Evolutionary conservation across 2,797 vertebrate species (phyloP), one percentile per base, ranked within the genome.

Genomic region (Eulemur rubriventer): DNA sequence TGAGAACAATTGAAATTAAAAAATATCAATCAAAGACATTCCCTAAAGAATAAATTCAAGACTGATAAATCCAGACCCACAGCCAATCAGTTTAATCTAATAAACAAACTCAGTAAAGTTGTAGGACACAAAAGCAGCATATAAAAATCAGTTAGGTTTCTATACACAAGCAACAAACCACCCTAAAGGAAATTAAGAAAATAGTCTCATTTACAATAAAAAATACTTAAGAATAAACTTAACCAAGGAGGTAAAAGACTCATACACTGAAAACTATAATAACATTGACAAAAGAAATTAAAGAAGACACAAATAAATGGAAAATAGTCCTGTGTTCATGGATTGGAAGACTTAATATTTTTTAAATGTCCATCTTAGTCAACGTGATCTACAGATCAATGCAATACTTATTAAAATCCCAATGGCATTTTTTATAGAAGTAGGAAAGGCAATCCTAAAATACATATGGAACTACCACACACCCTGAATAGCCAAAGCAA

Each of bases 1-100:
- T 97, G 92, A 96, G 35, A 96, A 96, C 43, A 82, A 96, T 59
- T 82, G 61, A 97, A 92, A 97, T 90, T 57, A 65, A 48, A 95
- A 95, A 95, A 61, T 92, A 96, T 69, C 83, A 84, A 95, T 97
- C 96, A 96, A 91, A 96, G 59, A 38, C 88, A 85, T 92, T 65
- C 57, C 69, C 57, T 72, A 43, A 69, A 73, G 78, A 95, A 55
- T 78, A 94, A 95, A 97, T 79, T 69, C 92, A 95, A 96, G 79
- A 69, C 85, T 38, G 52, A 43, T 91, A 38, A 7, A 92, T 59
- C 33, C 61, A 94, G 57, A 81, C n/a, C 76, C 79, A 86, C n/a
- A 89, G 41, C 46, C 83, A 67, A 89, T 95, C 7, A 67, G 38
- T 55, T 84, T 76, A 94, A 92, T 38, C 76, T 46, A 92, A 86